Conservation (phyloP, 2,113 vertebrate genomes). For the Catharus minimus region DNA sequence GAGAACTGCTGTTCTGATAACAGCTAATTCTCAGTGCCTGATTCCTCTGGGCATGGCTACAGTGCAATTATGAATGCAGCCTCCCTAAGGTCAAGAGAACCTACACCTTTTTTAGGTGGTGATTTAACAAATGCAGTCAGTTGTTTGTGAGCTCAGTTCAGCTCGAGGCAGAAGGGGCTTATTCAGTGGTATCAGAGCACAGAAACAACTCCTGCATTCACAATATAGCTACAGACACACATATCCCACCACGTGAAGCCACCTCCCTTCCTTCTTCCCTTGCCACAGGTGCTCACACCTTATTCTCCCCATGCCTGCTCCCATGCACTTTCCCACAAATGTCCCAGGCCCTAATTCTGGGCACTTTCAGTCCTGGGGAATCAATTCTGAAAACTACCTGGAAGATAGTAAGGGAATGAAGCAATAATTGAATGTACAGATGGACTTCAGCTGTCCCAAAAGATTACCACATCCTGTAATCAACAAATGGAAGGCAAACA, state of each 20-base stretch:
- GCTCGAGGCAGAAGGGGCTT: neutral
- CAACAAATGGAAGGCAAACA: neutral
- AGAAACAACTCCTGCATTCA: neutral
- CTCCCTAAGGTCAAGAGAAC: neutral
- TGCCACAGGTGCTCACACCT: neutral
- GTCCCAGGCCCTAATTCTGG: neutral
- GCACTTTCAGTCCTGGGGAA: neutral
- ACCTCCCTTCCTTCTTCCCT: neutral
- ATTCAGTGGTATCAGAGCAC: neutral
- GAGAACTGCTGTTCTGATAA: neutral
- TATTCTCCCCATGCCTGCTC: neutral
- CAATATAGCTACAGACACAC: neutral
- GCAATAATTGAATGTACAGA: neutral
- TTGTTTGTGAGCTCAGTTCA: neutral
- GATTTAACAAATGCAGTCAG: neutral
- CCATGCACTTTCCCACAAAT: neutral
- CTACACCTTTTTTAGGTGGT: neutral
- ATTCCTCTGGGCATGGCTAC: neutral
- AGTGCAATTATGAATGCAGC: neutral
- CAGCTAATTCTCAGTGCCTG: neutral
- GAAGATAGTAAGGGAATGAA: neutral
- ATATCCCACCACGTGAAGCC: neutral
- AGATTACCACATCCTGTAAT: neutral
- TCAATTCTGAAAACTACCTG: neutral
- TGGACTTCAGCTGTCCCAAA: neutral